Base-by-base conservation (phyloP, 2,797 vertebrate genomes). In the Carapus acus region DNA sequence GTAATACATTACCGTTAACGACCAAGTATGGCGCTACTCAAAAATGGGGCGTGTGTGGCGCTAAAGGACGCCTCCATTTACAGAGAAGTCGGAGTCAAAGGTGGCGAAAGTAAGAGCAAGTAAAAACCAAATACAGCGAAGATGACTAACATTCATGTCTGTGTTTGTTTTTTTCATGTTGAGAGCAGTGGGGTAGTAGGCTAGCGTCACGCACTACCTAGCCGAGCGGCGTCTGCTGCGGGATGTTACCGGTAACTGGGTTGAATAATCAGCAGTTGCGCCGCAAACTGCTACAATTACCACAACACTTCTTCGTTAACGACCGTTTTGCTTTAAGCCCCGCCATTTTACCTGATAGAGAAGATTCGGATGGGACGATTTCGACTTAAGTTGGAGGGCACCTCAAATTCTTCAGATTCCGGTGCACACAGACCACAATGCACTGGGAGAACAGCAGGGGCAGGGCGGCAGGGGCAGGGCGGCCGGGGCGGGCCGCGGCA, bases 371-470 rank as follows among this genome's bases (percentile, higher is more conserved):
- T 21, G 36, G 8, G 20, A 20, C 43, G 56, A 63, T 7, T 44
- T 29, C 49, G 39, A 13, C 0, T 20, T 29, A 19, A 74, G 66
- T 79, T 78, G 76, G 76, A 75, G 70, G 71, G 82, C 83, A 73
- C 77, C 80, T 82, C 76, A 55, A 80, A 88, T 89, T 88, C 85
- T 81, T 85, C 77, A 80, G 82, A 89, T 89, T 88, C 88, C 88
- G 80, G 73, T 67, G 73, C 64, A 73, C 60, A 59, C 21, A 36
- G 78, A 79, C 86, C 85, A 87, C 71, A 86, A 86, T 87, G 85
- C 85, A 86, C 52, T 17, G 77, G 74, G 80, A 56, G 70, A 49
- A n/a, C n/a, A n/a, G 48, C 36, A 18, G 17, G 34, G 42, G 43
- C 19, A 12, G 33, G 2, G 37, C 22, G 34, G n/a, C 34, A 15